These are phyloP conservation scores for Pterocles orientalis DNA, from an alignment of 2,113 vertebrate species.

Conservation along the genomic window DNA sequence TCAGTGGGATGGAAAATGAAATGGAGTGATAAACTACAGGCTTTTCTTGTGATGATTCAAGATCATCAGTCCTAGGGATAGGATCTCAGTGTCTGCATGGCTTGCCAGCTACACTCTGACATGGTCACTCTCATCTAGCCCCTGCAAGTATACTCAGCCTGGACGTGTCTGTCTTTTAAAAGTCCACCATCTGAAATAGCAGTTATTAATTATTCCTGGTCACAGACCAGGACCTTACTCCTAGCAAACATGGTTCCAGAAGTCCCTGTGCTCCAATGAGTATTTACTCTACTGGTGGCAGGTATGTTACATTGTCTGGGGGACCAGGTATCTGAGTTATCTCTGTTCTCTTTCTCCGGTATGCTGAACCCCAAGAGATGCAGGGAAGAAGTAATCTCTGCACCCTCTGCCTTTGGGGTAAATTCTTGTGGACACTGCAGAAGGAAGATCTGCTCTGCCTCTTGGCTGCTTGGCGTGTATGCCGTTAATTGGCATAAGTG, in stretches of 20 bases:
- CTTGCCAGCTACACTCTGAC: rapidly evolving
- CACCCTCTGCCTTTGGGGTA: not conserved
- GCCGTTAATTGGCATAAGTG: not conserved
- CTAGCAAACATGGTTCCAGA: not conserved
- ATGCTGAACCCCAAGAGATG: not conserved
- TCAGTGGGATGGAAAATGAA: not conserved
- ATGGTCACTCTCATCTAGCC: not conserved
- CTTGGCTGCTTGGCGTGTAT: not conserved
- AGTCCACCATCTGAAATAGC: not conserved
- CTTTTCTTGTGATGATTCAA: not conserved
- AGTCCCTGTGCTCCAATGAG: not conserved
- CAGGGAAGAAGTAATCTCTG: not conserved
- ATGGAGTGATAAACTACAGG: not conserved
- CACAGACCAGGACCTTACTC: not conserved
- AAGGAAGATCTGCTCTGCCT: not conserved
- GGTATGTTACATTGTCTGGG: not conserved
- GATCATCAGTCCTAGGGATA: not conserved
- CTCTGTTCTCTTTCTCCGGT: not conserved
- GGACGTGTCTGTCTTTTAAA: not conserved
- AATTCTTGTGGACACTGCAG: not conserved
- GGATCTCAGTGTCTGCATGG: not conserved
- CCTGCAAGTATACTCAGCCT: not conserved
- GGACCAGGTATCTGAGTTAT: not conserved
- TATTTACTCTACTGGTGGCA: not conserved
- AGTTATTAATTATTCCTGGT: not conserved